phyloP scores from a whole-genome alignment of 35 echinoderm and acorn worm genomes.

The Ophiothrix spiculata region DNA sequence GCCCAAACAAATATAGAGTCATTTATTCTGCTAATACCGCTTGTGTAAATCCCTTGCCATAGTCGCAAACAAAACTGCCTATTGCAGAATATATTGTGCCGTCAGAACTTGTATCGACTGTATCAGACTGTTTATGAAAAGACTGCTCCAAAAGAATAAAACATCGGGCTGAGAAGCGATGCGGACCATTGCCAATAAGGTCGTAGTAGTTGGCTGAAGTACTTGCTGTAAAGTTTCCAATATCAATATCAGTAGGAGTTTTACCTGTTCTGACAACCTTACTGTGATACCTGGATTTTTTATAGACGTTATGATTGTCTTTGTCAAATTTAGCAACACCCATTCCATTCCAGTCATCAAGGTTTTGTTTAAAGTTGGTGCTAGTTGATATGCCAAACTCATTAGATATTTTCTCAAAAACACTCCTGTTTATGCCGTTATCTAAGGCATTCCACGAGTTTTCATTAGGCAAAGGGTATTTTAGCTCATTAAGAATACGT shows the following conservation, averaged over 20 bases:
- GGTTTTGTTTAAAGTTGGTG: not conserved
- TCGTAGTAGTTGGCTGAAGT: not conserved
- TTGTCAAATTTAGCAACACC: not conserved
- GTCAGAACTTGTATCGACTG: not conserved
- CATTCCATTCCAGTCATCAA: not conserved
- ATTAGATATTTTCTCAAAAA: not conserved
- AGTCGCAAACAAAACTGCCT: not conserved
- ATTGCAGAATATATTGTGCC: not conserved
- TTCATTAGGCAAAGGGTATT: not conserved
- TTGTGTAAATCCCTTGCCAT: not conserved
- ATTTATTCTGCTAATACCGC: not conserved
- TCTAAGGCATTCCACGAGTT: not conserved
- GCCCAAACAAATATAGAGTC: too few species aligned
- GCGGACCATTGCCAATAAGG: not conserved
- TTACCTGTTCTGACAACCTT: not conserved
- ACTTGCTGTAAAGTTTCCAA: not conserved
- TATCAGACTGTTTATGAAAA: not conserved
- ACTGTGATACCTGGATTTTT: not conserved
- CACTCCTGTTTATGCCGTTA: not conserved
- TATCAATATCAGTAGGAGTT: not conserved
- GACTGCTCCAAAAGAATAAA: too few species aligned
- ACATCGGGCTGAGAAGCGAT: not conserved
- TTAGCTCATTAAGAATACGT: not conserved
- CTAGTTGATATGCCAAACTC: not conserved
- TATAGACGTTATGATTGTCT: not conserved